Percentiles rank a stretch among this genome's conserved stretches.
phyloP scores from a whole-genome alignment of 2,797 vertebrate species.

The Chelonia mydas region DNA sequence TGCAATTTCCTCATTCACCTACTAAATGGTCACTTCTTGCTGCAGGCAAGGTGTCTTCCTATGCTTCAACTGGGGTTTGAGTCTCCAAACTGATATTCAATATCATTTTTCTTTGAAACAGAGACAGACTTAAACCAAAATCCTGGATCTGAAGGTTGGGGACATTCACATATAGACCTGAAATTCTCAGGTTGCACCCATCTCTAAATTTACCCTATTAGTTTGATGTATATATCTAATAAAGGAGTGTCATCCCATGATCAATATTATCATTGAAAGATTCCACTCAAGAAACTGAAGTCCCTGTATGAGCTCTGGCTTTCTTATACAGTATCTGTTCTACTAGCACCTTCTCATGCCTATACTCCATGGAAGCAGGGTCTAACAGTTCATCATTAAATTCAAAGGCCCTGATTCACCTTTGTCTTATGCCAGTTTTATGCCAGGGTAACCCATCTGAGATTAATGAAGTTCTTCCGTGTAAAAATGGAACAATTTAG shows the following conservation, averaged over 20 bases:
- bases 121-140: neutral
- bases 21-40: no score
- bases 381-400: neutral
- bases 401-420: neutral
- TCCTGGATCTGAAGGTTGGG: neutral
- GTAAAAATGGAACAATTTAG: neutral
- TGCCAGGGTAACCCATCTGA: neutral
- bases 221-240: neutral
- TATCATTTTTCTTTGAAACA: neutral
- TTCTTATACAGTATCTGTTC: neutral
- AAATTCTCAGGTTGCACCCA: neutral
- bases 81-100: neutral
- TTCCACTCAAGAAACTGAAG: neutral
- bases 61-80: neutral
- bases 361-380: neutral
- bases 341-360: neutral
- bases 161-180: neutral
- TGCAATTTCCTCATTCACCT: neutral
- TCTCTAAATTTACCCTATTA: neutral
- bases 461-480: neutral
- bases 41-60: neutral
- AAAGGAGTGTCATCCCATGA: neutral
- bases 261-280: neutral
- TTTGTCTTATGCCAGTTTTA: neutral
- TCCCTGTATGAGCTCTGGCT: neutral